These are phyloP conservation scores for Petrocephalus zakoni DNA, from an alignment of 2,113 vertebrate genomes.

Conservation along the genomic window DNA sequence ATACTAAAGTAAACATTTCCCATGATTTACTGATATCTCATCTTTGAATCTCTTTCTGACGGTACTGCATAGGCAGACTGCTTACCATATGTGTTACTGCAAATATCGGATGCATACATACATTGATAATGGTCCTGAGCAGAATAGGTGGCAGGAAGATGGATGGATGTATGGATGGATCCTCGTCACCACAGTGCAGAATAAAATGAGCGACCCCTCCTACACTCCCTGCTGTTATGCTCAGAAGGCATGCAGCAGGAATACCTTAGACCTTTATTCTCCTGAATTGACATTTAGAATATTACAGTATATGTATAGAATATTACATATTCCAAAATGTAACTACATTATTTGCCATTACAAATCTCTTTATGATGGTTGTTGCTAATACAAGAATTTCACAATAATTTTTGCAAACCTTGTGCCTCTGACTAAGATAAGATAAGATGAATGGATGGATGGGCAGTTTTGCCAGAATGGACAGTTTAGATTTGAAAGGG, in stretches of 20 bases:
- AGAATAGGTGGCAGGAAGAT: background rate
- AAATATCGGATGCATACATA: background rate
- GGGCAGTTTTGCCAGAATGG: background rate
- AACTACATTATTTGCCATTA: background rate
- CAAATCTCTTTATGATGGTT: background rate
- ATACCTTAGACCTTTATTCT: background rate
- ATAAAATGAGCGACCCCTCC: background rate
- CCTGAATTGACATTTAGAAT: background rate
- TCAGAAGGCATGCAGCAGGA: background rate
- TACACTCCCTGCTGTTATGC: no score
- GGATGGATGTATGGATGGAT: background rate
- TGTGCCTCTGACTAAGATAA: background rate
- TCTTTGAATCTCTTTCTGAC: background rate
- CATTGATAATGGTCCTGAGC: background rate
- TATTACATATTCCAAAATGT: background rate
- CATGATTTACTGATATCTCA: background rate
- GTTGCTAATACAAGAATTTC: background rate
- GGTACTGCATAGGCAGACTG: background rate
- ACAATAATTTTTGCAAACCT: background rate
- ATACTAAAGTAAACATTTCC: background rate
- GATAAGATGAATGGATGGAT: background rate
- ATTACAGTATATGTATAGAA: background rate
- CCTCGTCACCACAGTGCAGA: background rate
- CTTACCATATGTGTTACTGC: background rate
- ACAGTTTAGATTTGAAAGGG: background rate